Conservation (phyloP, 2,888 invertebrate species). For the Trachelus troglodyta region DNA sequence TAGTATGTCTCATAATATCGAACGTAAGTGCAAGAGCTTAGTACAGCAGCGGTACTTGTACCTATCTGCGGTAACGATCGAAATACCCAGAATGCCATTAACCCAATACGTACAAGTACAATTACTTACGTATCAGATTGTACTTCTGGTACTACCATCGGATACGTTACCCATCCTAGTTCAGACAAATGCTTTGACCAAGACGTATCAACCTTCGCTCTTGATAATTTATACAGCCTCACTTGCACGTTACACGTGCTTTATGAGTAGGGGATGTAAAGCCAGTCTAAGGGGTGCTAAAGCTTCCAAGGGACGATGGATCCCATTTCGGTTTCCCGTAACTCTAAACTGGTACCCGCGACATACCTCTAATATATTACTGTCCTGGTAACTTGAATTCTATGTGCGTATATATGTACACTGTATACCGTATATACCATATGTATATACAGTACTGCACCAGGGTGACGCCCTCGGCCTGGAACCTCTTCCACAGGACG, state of each 20-base stretch:
- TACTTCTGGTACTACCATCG: background rate
- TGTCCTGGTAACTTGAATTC: constrained; percentile 8
- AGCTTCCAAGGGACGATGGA: constrained; percentile 21
- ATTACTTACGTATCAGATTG: background rate
- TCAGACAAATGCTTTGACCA: background rate
- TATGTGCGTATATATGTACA: no score
- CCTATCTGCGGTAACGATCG: background rate
- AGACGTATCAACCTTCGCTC: background rate
- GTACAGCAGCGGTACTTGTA: background rate
- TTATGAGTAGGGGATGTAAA: constrained; percentile 16
- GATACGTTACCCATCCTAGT: background rate
- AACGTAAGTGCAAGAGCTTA: background rate
- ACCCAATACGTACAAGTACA: background rate
- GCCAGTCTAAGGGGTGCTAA: constrained; percentile 25
- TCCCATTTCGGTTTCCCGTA: constrained; percentile 23
- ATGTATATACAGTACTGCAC: background rate
- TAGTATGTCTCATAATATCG: background rate
- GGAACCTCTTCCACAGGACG: constrained; percentile 17
- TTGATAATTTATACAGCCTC: background rate
- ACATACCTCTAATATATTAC: constrained; percentile 24
- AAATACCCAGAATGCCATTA: background rate
- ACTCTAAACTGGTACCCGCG: constrained; percentile 25
- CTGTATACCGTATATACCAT: background rate
- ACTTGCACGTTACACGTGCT: constrained; percentile 9
- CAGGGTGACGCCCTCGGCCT: constrained; percentile 17